Evolutionary conservation across 30 jellyfish, hydroid and myxozoan species (phyloP), one percentile per base, ranked within the genome.

Genomic region (Mastigias papua): DNA sequence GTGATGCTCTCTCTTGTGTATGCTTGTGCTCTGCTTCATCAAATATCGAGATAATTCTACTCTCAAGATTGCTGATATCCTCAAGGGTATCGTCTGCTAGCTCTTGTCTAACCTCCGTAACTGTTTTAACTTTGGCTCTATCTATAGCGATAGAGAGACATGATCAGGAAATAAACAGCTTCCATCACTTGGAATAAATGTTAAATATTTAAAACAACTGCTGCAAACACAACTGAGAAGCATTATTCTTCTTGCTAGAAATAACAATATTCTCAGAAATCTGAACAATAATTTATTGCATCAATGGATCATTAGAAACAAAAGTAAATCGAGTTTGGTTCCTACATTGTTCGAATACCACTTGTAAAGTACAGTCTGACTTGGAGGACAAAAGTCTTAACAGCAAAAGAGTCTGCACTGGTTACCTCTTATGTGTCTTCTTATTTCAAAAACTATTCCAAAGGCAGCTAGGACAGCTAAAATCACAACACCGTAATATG

Each of bases 41-140:
- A 5, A 68, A 1, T 35, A 22, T 25, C 48, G 66, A 72, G 2
- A 11, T 6, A 42, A 82, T 67, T 17, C n/a, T 46, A 4, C 19
- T 69, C 28, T 34, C 83, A 10, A 82, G 80, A 3, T 46, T 46
- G 10, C 48, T 51, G 9, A 82, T 21, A n/a, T 7, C 84, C 31
- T 37, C 37, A 42, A 27, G 26, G 17, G 58, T 26, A 8, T 48
- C 74, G 1, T 66, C 71, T 19, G 69, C 30, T 46, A 82, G 8
- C 35, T 20, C 4, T 23, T 68, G 63, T 6, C 21, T 31, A 20
- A 15, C 69, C 7, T 19, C 4, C 11, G 73, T 67, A 46, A 48
- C 63, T 28, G 48, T 48, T 2, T 22, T 57, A 48, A 82, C 84
- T 50, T 68, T 82, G n/a, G 84, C 91, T 58, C 91, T 42, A 0